Conservation (phyloP, 2,113 vertebrate species). For the Columbina picui region DNA sequence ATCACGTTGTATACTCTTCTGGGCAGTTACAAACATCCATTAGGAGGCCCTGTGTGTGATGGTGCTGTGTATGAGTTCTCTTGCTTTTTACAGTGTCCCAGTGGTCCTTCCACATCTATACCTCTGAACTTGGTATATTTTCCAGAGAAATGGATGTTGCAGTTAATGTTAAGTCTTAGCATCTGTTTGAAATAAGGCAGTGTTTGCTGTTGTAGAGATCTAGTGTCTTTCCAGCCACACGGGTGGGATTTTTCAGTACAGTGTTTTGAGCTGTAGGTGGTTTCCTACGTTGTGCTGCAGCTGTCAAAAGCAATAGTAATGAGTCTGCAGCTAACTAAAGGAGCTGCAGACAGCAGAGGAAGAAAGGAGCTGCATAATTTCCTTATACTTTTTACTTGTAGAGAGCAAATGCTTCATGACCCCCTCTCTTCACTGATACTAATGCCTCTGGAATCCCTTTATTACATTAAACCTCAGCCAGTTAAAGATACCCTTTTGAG, state of each 20-base stretch:
- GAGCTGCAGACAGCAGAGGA: neutral
- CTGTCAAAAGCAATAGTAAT: neutral
- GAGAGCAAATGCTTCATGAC: neutral
- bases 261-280: neutral
- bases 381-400: neutral
- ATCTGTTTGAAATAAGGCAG: neutral
- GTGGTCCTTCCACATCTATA: neutral
- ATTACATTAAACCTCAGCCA: neutral
- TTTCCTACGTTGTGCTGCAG: neutral
- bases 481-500: neutral
- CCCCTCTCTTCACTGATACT: neutral
- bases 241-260: neutral
- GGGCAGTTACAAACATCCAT: neutral
- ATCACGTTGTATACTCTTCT: neutral
- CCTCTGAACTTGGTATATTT: neutral
- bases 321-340: neutral
- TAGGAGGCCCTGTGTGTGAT: neutral
- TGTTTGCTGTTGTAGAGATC: neutral
- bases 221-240: neutral
- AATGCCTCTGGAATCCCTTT: neutral
- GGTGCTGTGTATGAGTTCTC: neutral
- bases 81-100: neutral
- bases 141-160: neutral
- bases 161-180: neutral
- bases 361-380: neutral